Percentiles rank a stretch among this genome's conserved stretches.
Conservation (phyloP, 2,113 vertebrate genomes). For the Ovis canadensis region DNA sequence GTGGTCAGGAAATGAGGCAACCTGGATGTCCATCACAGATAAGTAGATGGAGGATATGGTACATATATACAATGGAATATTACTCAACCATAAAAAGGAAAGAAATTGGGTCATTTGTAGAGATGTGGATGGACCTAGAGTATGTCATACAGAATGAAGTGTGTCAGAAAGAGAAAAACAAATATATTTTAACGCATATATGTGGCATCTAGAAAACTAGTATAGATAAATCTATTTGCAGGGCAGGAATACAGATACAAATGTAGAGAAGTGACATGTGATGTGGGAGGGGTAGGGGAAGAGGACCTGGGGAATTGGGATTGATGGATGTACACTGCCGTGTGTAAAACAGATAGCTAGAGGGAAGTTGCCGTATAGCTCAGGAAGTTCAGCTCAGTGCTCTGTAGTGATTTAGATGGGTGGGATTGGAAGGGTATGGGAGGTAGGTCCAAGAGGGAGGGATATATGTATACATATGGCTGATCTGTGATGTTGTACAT, state of each 20-base stretch:
- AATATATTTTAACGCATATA: not conserved
- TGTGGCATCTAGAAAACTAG: not conserved
- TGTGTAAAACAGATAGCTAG: not conserved
- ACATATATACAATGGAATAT: not conserved
- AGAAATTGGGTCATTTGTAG: not conserved
- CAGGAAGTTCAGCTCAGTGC: not conserved
- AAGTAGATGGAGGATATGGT: not conserved
- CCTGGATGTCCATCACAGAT: not conserved
- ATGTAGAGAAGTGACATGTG: not conserved
- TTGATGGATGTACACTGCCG: not conserved
- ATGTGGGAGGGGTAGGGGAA: not conserved
- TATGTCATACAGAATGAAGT: not conserved
- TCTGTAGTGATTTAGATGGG: not conserved
- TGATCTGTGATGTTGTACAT: not conserved
- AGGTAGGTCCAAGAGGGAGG: not conserved
- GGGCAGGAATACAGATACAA: not conserved
- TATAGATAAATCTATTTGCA: not conserved
- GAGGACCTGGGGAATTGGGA: not conserved
- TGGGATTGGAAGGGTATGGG: not conserved
- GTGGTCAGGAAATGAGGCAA: not conserved
- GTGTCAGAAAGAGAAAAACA: not conserved
- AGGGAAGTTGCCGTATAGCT: not conserved
- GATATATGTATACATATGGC: not conserved
- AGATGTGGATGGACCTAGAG: not conserved
- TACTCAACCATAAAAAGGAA: not conserved